Evolutionary conservation across 2,113 vertebrate genomes (phyloP), one percentile per base, ranked within the genome.

Genomic region (Atrichornis clamosus): DNA sequence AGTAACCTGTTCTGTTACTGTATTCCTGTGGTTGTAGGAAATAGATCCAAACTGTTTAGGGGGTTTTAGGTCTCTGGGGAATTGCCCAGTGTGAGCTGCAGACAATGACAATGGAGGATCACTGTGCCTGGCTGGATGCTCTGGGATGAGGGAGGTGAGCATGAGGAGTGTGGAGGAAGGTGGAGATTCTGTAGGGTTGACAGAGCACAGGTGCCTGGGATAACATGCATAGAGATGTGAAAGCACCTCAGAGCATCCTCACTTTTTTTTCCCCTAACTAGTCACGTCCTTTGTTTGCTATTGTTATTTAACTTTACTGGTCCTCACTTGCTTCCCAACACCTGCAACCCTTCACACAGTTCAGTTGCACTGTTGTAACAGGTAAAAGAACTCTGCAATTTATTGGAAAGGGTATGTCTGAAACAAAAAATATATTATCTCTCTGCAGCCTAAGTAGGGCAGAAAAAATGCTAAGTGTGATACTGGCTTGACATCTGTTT

Each of bases 191-290:
- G 0, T 33, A 47, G 28, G 21, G 13, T 17, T 73, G 70, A 44
- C 55, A 90, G 46, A 39, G 11, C 4, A 1, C 0, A 2, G 4
- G 16, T 55, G 32, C 9, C 8, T 62, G 47, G 41, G 32, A 2
- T 70, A 28, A 37, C n/a, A 13, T 0, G 0, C 42, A 39, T 0
- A 47, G 33, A 76, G 24, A 30, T 1, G 1, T 58, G 33, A 87
- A 91, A 91, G 22, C 19, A 32, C 8, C 28, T 89, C 32, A 52
- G 0, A 4, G 56, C 16, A 86, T 62, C 56, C 42, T 87, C 26
- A 49, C 2, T 0, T 47, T 22, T 49, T 27, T 53, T 27, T 9
- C 2, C 2, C 65, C 12, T 19, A 53, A 37, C 14, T 58, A 67
- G 17, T 46, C 32, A 46, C 42, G 30, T 24, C 11, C 35, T 87